A percentile compares a stretch with the other conserved stretches of the same genome.
phyloP scores from a whole-genome alignment of 2,113 vertebrate genomes.

The Ictidomys tridecemlineatus region DNA sequence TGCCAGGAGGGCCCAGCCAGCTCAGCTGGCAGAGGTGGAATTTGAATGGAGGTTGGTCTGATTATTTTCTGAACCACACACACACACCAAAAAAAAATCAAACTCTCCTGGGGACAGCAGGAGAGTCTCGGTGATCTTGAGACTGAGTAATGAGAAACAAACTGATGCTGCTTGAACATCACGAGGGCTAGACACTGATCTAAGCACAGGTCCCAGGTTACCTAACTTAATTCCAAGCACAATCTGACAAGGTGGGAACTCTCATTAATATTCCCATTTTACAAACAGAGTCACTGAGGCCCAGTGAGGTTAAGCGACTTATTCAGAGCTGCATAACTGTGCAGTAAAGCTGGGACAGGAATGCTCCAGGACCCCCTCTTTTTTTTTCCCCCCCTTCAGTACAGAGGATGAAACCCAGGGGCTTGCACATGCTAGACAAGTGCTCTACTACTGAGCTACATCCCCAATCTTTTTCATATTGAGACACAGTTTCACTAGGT shows the following conservation, averaged over 20 bases:
- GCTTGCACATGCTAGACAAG: neutral
- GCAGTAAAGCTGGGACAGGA: neutral
- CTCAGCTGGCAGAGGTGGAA: neutral
- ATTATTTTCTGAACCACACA: neutral
- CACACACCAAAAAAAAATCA: neutral
- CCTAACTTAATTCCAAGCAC: neutral
- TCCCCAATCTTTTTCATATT: neutral
- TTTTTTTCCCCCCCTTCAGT: neutral
- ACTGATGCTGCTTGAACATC: neutral
- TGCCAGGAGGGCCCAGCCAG: neutral
- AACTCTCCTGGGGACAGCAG: neutral
- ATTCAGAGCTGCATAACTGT: neutral
- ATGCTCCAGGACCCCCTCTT: neutral
- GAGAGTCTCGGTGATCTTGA: neutral
- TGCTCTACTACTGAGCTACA: neutral
- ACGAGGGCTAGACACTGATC: neutral
- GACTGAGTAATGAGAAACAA: neutral
- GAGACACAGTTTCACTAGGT: neutral
- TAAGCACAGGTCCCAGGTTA: neutral
- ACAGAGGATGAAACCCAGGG: neutral
- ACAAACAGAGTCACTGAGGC: slow-evolving; percentile 8
- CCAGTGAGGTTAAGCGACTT: neutral
- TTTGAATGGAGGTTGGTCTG: neutral
- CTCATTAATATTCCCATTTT: neutral
- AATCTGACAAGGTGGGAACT: neutral